Evolutionary conservation across 2,797 vertebrate species (phyloP), one percentile per base, ranked within the genome.

Genomic region (Varecia variegata): DNA sequence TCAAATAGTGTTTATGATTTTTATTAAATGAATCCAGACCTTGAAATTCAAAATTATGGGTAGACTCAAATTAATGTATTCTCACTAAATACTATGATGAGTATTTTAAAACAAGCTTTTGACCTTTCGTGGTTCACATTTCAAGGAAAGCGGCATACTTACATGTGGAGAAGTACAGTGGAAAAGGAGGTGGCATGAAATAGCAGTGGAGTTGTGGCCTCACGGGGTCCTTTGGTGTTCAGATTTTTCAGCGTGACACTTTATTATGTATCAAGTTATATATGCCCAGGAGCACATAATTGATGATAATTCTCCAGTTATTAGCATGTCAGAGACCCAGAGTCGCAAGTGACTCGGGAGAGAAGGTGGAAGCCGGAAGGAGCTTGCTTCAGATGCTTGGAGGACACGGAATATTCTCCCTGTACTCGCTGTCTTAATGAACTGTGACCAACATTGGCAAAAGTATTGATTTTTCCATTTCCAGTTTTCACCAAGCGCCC

Each of bases 381-480:
- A 35, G 17, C 56, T 38, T 15, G 47, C 17, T 27, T 54, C 35
- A 18, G 74, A n/a, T 3, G 30, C 21, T 30, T 52, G 20, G 10
- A 47, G 17, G 65, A 4, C 14, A 50, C 60, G 52, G 7, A 12
- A 1, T 7, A 11, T 10, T 17, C 77, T 71, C 25, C 13, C 50
- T 60, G 20, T 21, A 25, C 50, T 52, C 62, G 56, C 15, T n/a
- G 30, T 76, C 50, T 35, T 90, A 40, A 85, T 85, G 30, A 84
- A 35, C 70, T 52, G 54, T 73, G 60, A 58, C 43, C 32, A 3
- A n/a, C 54, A 17, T 12, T 85, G 88, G 58, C 50, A 27, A 23
- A 52, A 30, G 21, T 62, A 88, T 74, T 93, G 88, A 90, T 86
- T 95, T 96, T 94, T 56, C 84, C 67, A 45, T 50, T 70, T 92